phyloP scores from a whole-genome alignment of 2,888 invertebrate species.

The Digitonthophagus gazella region DNA sequence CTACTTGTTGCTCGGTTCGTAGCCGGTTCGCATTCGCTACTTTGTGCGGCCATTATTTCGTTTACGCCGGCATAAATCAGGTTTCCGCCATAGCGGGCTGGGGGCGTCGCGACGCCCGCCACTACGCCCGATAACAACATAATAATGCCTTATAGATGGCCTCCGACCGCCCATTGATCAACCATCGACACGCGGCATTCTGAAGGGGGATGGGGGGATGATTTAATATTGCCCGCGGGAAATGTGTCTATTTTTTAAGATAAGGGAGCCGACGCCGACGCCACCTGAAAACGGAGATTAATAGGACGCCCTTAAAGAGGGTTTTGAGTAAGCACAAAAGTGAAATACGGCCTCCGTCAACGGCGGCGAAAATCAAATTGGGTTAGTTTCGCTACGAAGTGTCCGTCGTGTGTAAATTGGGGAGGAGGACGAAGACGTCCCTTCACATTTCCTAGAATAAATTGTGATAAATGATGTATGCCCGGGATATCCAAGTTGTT shows the following conservation, averaged over 20 bases:
- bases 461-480: background rate
- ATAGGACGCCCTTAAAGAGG: background rate
- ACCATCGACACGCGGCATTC: background rate
- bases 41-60: slow-evolving; percentile 19
- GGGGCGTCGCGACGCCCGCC: background rate
- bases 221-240: background rate
- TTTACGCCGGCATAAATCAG: slow-evolving; percentile 19
- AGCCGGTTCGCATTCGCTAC: slow-evolving; percentile 8
- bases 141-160: slow-evolving; percentile 14
- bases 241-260: background rate
- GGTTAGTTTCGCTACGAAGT: background rate
- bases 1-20: slow-evolving; percentile 17
- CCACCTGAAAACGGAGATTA: background rate
- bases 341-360: background rate
- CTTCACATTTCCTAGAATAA: background rate
- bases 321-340: background rate
- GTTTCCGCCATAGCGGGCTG: background rate
- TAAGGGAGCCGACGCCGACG: background rate
- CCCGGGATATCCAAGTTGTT: background rate
- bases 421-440: background rate
- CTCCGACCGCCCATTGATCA: background rate
- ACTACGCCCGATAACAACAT: slow-evolving; percentile 9
- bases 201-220: background rate
- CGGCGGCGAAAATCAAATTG: background rate
- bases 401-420: background rate